These are phyloP conservation scores for Bujurquina vittata DNA, from an alignment of 2,113 vertebrate genomes.

Conservation along the genomic window DNA sequence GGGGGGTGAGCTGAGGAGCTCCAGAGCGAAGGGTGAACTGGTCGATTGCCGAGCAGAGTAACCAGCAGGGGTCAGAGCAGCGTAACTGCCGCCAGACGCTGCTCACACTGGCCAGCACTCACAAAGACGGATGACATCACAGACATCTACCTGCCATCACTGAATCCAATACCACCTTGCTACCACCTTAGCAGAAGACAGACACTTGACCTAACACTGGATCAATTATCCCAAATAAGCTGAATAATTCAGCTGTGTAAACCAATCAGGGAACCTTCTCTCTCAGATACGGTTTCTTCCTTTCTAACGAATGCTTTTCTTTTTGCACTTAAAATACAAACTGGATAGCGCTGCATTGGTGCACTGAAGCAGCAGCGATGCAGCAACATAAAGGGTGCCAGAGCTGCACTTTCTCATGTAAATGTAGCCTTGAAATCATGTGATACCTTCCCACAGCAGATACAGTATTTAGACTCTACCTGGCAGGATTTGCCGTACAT, in stretches of 20 bases:
- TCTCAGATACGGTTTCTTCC: slow-evolving; percentile 45
- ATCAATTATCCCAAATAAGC: slow-evolving; percentile 66
- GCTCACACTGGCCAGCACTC: slow-evolving; percentile 13
- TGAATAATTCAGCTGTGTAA: slow-evolving; percentile 75
- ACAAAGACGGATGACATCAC: slow-evolving; percentile 43
- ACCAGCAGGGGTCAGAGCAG: slow-evolving; percentile 65
- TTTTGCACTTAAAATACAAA: slow-evolving; percentile 27
- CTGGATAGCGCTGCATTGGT: background rate
- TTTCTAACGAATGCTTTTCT: slow-evolving; percentile 36
- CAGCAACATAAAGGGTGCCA: background rate
- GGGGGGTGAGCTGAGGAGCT: background rate
- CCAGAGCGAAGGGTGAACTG: background rate
- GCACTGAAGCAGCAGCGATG: background rate
- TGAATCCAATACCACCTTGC: slow-evolving; percentile 40
- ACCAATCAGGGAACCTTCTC: slow-evolving; percentile 49
- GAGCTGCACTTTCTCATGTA: slow-evolving; percentile 26
- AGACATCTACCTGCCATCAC: slow-evolving; percentile 46
- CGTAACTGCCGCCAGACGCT: background rate
- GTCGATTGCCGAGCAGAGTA: background rate
- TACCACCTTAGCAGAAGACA: slow-evolving; percentile 36
- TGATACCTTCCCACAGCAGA: slow-evolving; percentile 7
- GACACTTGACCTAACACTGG: slow-evolving; percentile 66
- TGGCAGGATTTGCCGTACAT: slow-evolving; percentile 11
- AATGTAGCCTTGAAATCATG: slow-evolving; percentile 19
- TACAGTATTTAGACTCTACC: background rate